Conservation (phyloP, 2,113 vertebrate genomes). For the Redunca redunca region DNA sequence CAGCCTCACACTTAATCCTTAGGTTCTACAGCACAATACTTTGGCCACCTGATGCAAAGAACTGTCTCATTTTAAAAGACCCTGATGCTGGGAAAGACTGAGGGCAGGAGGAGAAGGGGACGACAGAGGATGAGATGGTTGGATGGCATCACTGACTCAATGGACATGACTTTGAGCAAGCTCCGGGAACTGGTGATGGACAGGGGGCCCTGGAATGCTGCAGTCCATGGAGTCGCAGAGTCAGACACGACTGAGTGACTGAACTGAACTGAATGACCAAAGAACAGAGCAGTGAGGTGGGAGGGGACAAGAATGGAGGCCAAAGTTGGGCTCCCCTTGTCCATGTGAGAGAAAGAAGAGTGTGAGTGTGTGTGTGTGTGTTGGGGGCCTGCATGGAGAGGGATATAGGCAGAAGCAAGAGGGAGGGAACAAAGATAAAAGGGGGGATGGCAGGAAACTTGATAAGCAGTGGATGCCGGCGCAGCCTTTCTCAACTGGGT, state of each 20-base stretch:
- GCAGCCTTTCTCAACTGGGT: neutral
- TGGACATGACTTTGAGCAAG: neutral
- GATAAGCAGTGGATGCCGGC: neutral
- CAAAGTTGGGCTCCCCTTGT: neutral
- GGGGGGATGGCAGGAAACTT: too few species aligned
- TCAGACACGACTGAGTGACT: fast-evolving
- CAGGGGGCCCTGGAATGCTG: neutral
- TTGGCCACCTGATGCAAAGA: neutral
- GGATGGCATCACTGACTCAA: neutral
- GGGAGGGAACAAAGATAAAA: neutral
- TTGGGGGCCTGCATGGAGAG: neutral
- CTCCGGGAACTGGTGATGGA: neutral
- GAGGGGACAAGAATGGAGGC: neutral
- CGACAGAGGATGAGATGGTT: neutral
- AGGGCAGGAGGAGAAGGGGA: neutral
- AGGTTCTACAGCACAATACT: neutral
- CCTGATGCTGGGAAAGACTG: neutral
- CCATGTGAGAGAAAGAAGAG: neutral
- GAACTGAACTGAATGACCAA: neutral
- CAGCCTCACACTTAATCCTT: neutral
- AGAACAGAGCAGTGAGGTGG: neutral
- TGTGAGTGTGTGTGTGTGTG: neutral
- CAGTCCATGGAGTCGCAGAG: fast-evolving
- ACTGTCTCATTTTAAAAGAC: neutral
- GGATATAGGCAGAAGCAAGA: neutral